phyloP scores from a whole-genome alignment of 2,888 invertebrate species.

The Hyppa rectilinea region DNA sequence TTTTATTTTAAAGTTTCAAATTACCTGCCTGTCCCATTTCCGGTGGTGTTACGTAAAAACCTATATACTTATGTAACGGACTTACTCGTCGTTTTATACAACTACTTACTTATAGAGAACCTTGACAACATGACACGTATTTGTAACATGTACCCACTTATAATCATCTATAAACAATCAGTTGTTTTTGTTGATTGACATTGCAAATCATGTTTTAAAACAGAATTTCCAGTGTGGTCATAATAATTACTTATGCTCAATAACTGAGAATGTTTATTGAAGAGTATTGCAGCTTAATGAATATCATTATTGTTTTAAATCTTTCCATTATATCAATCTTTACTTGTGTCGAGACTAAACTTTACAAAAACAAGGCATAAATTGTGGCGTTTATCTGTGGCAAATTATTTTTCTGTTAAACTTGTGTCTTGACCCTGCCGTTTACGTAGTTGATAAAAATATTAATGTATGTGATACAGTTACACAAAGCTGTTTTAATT shows the following conservation, averaged over 20 bases:
- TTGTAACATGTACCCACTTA: constrained; percentile 8
- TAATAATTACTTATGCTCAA: constrained; percentile 36
- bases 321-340: constrained; percentile 64
- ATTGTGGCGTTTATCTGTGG: constrained; percentile 82
- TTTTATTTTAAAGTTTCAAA: constrained; percentile 67
- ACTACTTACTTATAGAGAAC: neutral
- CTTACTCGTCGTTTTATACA: constrained; percentile 6
- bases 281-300: constrained; percentile 51
- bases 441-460: constrained; percentile 76
- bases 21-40: constrained; percentile 64
- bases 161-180: constrained; percentile 13
- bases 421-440: constrained; percentile 79
- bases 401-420: constrained; percentile 89
- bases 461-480: constrained; percentile 61
- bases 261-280: constrained; percentile 43
- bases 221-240: constrained; percentile 36
- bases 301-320: constrained; percentile 64
- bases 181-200: constrained; percentile 34
- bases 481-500: constrained; percentile 71
- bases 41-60: constrained; percentile 40
- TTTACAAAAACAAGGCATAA: constrained; percentile 79
- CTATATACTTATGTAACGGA: neutral
- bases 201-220: constrained; percentile 40
- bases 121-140: constrained; percentile 25
- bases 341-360: constrained; percentile 62